Conservation (phyloP, 2,113 vertebrate genomes). For the Progne subis region DNA sequence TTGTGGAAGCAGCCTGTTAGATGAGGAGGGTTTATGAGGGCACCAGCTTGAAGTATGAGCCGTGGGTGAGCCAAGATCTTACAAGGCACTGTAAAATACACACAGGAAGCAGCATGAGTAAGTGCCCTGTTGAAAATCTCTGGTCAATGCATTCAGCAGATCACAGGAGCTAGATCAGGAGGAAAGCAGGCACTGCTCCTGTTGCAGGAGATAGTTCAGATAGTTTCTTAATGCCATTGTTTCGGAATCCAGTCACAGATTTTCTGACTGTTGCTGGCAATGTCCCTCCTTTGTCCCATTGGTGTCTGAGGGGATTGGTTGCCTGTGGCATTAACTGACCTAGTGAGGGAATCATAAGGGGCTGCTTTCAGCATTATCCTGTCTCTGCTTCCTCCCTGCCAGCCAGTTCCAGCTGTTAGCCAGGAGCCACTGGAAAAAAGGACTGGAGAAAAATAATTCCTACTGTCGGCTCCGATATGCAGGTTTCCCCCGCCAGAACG, state of each 20-base stretch:
- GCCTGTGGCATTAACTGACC: neutral
- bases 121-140: neutral
- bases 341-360: neutral
- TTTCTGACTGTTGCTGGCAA: neutral
- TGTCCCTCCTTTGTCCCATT: accelerated
- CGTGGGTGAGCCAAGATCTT: neutral
- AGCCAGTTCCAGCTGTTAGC: neutral
- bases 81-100: neutral
- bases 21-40: neutral
- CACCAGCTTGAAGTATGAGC: neutral
- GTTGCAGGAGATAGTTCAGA: neutral
- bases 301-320: neutral
- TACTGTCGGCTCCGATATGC: accelerated
- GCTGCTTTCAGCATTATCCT: neutral
- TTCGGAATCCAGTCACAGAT: neutral
- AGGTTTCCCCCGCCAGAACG: neutral
- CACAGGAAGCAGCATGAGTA: neutral
- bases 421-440: neutral
- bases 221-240: neutral
- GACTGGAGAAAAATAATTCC: neutral
- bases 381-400: neutral
- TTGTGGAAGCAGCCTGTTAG: neutral
- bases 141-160: accelerated
- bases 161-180: neutral
- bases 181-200: neutral